These are phyloP conservation scores for Tangara arthus DNA, from an alignment of 2,797 vertebrate species.

Conservation along the genomic window DNA sequence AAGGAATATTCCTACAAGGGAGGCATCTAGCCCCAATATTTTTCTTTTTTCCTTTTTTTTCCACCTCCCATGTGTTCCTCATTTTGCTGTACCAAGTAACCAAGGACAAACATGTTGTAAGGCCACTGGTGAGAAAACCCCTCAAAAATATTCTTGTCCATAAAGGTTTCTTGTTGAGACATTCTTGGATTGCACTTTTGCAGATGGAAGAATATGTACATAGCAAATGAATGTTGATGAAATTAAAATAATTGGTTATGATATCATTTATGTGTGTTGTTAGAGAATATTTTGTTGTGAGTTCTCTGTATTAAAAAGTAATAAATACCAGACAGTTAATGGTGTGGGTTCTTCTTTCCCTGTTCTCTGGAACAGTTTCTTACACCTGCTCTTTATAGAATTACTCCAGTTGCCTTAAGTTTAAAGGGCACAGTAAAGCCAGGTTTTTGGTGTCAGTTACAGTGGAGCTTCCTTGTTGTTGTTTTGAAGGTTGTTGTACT, in stretches of 20 bases:
- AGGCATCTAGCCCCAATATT: slow-evolving; percentile 24
- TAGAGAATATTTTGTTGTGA: slow-evolving; percentile 79
- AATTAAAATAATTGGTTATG: slow-evolving; percentile 74
- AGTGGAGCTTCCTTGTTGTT: neutral
- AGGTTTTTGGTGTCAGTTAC: neutral
- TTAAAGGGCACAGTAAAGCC: neutral
- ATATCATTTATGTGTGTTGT: slow-evolving; percentile 71
- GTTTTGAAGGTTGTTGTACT: neutral
- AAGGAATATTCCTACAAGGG: slow-evolving; percentile 14
- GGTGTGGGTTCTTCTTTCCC: slow-evolving; percentile 43
- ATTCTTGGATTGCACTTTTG: slow-evolving; percentile 78
- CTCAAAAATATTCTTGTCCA: slow-evolving; percentile 45
- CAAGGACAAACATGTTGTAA: slow-evolving; percentile 50
- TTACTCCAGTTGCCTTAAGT: neutral
- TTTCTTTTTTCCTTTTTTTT: neutral
- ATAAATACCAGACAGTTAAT: slow-evolving; percentile 71
- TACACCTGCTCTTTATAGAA: neutral
- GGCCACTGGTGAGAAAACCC: slow-evolving; percentile 43
- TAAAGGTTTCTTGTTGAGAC: slow-evolving; percentile 68
- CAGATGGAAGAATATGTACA: slow-evolving; percentile 76
- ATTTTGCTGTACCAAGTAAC: slow-evolving; percentile 56
- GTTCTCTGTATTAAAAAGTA: slow-evolving; percentile 78
- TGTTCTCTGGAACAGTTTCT: neutral
- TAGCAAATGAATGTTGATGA: slow-evolving; percentile 77
- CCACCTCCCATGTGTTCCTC: neutral